Base-by-base conservation (phyloP, 2,888 invertebrate species). In the Acronicta aceris region DNA sequence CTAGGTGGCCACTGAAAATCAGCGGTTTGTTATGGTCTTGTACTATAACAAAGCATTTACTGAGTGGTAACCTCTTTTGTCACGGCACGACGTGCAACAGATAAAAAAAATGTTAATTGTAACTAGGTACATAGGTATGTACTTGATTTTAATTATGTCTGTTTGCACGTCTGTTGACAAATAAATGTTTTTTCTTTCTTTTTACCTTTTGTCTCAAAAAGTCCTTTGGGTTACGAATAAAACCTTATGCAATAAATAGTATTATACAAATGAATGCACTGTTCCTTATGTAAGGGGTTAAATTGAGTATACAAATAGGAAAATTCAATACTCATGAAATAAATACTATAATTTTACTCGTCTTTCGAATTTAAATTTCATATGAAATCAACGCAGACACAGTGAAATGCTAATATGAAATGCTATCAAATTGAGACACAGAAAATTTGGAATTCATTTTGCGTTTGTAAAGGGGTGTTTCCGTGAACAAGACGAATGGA, bases 341-440 rank as follows among this genome's bases (percentile, higher is more conserved):
- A 54, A 54, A 53, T 43, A 51, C 42, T 59, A 56, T 51, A 60
- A 70, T 59, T 63, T 59, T 59, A 50, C 9, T 49, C 46, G 45
- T 65, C 46, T 65, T 64, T 51, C 2, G 54, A 59, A 82, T 82
- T 84, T 75, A 77, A 81, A 81, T 77, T 84, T 80, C 76, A 78
- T 77, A 78, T 77, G 71, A 83, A 81, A 84, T 83, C 80, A 81
- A 74, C 76, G 74, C 63, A 64, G 69, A 60, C 64, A 72, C 71
- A 75, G 69, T 61, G 47, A 65, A 65, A 84, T 79, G 80, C 64
- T 81, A 81, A 81, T 81, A 77, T 49, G 68, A 65, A 73, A 62
- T 54, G 68, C 64, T 73, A 76, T 81, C 64, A 76, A 79, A 81
- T 74, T 75, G 68, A 76, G 70, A 83, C 68, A 71, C 65, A 68